A percentile compares a stretch with the other conserved stretches of the same genome.
Evolutionary conservation across 2,797 vertebrate genomes (phyloP).

Genomic region (Rousettus madagascariensis): DNA sequence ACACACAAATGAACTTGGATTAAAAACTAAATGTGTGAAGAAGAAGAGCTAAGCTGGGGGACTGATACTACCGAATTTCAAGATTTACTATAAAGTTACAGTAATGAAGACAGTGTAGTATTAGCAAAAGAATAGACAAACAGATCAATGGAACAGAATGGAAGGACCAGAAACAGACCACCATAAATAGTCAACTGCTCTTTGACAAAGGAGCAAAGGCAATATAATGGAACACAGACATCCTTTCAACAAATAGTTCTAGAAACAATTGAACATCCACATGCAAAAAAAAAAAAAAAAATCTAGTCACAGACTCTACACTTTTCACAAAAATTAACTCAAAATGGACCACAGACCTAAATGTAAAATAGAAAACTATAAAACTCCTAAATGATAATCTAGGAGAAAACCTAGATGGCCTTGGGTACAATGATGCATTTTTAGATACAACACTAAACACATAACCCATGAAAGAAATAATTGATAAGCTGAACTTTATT

Average conservation of each 20-base stretch:
- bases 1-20: background rate
- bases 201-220: constrained; percentile 3
- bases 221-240: background rate
- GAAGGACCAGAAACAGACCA: background rate
- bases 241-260: background rate
- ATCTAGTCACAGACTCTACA: background rate
- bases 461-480: background rate
- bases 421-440: background rate
- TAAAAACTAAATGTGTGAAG: background rate
- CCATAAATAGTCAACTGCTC: background rate
- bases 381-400: background rate
- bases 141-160: background rate
- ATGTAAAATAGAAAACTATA: background rate
- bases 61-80: background rate
- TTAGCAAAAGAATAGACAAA: background rate
- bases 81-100: background rate
- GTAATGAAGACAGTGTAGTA: background rate
- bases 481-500: background rate
- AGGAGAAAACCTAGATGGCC: background rate
- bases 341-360: background rate
- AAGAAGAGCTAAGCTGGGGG: background rate
- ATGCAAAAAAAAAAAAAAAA: background rate
- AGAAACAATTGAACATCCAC: background rate
- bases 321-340: background rate
- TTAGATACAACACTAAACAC: background rate